phyloP scores from a whole-genome alignment of 1,140 invertebrate genomes.

The Hyposmocoma kahamanoa region DNA sequence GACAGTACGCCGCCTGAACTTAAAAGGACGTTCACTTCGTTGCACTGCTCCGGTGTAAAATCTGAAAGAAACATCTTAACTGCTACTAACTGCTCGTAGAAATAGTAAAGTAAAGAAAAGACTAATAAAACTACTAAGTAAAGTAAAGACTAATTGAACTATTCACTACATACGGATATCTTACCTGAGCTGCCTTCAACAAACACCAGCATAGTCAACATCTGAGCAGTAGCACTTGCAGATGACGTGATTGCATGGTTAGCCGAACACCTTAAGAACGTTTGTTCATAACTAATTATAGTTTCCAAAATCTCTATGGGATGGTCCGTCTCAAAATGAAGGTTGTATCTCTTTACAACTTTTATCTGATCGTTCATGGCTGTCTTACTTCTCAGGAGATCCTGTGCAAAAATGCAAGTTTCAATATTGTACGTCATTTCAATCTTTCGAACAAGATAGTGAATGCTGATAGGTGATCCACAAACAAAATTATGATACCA shows the following conservation, averaged over 20 bases:
- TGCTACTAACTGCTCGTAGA: not conserved
- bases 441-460: no score
- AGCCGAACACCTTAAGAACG: slow-evolving; percentile 22
- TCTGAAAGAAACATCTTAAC: slow-evolving; percentile 65
- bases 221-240: slow-evolving; percentile 71
- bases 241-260: slow-evolving; percentile 59
- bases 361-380: not conserved
- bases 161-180: no score
- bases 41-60: slow-evolving; percentile 75
- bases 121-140: no score
- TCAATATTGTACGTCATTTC: no score
- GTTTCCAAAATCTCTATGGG: slow-evolving; percentile 42
- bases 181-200: slow-evolving; percentile 66
- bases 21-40: slow-evolving; percentile 78
- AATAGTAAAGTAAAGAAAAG: no score
- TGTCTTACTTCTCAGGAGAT: no score
- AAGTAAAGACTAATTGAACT: no score
- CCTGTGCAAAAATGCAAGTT: no score
- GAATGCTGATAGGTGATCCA: no score
- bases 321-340: slow-evolving; percentile 13
- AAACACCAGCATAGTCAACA: slow-evolving; percentile 72
- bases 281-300: slow-evolving; percentile 27
- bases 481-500: no score
- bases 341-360: not conserved
- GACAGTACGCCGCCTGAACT: slow-evolving; percentile 81